These are phyloP conservation scores for Hyposoter didymator DNA, from an alignment of 2,888 invertebrate genomes.

Conservation along the genomic window DNA sequence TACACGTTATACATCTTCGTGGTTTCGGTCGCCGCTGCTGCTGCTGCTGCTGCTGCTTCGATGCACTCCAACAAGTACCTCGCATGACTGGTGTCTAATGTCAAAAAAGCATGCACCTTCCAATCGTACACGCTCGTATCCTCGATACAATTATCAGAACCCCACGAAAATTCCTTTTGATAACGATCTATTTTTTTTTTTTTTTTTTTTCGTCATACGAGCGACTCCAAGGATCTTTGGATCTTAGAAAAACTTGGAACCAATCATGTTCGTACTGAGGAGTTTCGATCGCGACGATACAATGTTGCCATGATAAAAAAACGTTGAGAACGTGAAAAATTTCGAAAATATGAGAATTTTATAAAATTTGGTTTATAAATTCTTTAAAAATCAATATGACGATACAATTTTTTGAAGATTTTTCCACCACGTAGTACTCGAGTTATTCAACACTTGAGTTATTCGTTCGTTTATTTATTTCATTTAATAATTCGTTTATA, in stretches of 20 bases:
- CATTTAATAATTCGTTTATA: too few species aligned
- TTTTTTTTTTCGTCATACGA: not conserved
- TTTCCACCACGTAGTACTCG: too few species aligned
- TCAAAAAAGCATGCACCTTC: slow-evolving; percentile 25
- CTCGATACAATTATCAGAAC: not conserved
- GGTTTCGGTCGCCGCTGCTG: slow-evolving; percentile 7
- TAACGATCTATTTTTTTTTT: not conserved
- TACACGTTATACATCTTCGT: slow-evolving; percentile 12
- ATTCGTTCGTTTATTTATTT: too few species aligned
- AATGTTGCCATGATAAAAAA: too few species aligned
- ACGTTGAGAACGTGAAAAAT: too few species aligned
- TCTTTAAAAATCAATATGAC: too few species aligned
- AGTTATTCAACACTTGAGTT: too few species aligned
- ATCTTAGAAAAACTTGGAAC: not conserved
- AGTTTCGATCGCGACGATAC: too few species aligned
- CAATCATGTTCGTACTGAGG: not conserved
- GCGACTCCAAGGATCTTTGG: not conserved
- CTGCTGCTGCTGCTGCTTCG: slow-evolving; percentile 34
- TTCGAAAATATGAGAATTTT: too few species aligned
- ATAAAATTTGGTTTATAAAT: too few species aligned
- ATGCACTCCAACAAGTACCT: slow-evolving; percentile 39
- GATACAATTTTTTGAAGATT: too few species aligned
- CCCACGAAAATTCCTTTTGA: not conserved
- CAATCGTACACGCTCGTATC: not conserved
- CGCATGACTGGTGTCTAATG: slow-evolving; percentile 35